These are phyloP conservation scores for Scleropages formosus DNA, from an alignment of 2,797 vertebrate species.

Conservation along the genomic window DNA sequence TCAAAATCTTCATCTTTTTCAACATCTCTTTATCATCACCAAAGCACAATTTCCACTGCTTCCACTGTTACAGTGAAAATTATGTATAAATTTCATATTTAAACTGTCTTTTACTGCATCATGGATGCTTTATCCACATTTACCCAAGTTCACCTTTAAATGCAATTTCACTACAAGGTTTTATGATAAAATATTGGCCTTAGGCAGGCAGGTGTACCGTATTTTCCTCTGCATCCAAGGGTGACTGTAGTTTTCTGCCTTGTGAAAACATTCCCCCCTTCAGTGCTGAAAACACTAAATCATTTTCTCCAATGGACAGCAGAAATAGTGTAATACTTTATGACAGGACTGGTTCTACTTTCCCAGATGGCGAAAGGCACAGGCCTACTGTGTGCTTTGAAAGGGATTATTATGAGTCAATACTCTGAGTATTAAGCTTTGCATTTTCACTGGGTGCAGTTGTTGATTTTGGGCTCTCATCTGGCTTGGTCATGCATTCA, in stretches of 20 bases:
- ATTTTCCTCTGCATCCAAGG: slow-evolving; percentile 18
- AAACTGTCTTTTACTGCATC: background rate
- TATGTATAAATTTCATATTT: background rate
- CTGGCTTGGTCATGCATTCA: background rate
- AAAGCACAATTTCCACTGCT: too few species aligned
- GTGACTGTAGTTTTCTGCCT: slow-evolving; percentile 12
- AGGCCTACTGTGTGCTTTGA: background rate
- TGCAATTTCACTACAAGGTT: slow-evolving; percentile 9
- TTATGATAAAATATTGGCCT: slow-evolving; percentile 1
- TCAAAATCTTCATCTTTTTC: too few species aligned
- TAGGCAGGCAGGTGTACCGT: slow-evolving; percentile 11
- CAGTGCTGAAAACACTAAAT: slow-evolving; percentile 19
- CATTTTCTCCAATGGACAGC: slow-evolving; percentile 13
- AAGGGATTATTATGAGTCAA: slow-evolving; percentile 18
- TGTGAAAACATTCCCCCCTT: slow-evolving; percentile 22
- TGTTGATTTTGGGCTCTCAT: slow-evolving; percentile 1
- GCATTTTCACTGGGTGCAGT: background rate
- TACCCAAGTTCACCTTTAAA: slow-evolving; percentile 13
- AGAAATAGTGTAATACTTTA: background rate
- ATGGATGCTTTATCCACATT: slow-evolving; percentile 2
- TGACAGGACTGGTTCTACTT: background rate
- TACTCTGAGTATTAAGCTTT: background rate
- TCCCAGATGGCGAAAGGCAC: background rate
- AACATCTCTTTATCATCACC: too few species aligned
- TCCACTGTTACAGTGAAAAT: too few species aligned